A percentile compares a stretch with the other conserved stretches of the same genome.
phyloP scores from a whole-genome alignment of 2,888 invertebrate genomes.

The Carcina quercana region DNA sequence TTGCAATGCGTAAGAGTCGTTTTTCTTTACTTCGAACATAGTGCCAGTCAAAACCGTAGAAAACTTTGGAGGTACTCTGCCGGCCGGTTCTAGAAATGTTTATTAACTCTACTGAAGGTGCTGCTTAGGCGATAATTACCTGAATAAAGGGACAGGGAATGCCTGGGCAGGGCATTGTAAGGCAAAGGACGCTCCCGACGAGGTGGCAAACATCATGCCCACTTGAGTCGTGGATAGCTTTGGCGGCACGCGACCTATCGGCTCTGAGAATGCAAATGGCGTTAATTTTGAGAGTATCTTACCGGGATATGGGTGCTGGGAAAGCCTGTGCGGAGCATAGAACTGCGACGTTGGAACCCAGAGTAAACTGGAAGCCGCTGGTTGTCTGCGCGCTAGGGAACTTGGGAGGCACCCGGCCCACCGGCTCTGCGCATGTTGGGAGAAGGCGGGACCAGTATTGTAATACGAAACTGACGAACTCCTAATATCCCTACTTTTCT shows the following conservation, averaged over 20 bases:
- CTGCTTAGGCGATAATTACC: constrained; percentile 38
- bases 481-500: constrained; percentile 38
- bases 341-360: constrained; percentile 70
- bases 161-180: constrained; percentile 85
- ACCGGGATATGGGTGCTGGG: constrained; percentile 82
- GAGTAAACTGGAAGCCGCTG: constrained; percentile 76
- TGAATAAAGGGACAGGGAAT: constrained; percentile 65
- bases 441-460: constrained; percentile 60
- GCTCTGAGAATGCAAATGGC: constrained; percentile 53
- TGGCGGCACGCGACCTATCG: constrained; percentile 59
- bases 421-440: constrained; percentile 78
- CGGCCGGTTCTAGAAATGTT: constrained; percentile 46
- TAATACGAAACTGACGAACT: constrained; percentile 22
- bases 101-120: constrained; percentile 28
- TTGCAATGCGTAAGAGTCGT: constrained; percentile 60
- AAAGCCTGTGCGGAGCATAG: constrained; percentile 83
- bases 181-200: constrained; percentile 58
- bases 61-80: constrained; percentile 71
- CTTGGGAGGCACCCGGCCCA: constrained; percentile 79
- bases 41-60: constrained; percentile 67
- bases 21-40: constrained; percentile 71
- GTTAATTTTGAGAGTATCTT: constrained; percentile 54
- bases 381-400: constrained; percentile 75
- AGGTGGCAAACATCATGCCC: constrained; percentile 76
- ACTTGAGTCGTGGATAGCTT: constrained; percentile 57